Evolutionary conservation across 2,888 invertebrate species (phyloP).

Genomic region (Agriopis leucophaearia): DNA sequence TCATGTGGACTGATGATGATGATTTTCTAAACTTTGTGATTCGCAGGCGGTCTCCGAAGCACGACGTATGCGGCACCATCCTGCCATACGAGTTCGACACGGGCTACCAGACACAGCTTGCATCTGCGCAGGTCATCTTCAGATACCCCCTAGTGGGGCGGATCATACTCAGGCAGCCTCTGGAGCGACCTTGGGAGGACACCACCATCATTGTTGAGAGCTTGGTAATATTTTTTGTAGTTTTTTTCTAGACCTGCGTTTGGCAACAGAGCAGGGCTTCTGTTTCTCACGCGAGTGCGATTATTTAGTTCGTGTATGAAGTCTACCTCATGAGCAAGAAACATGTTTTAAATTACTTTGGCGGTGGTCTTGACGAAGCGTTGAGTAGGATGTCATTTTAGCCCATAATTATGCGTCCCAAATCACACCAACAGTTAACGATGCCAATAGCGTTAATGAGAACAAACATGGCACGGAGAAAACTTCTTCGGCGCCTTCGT

Average conservation of each 20-base stretch:
- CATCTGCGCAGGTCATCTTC: conserved; percentile 93
- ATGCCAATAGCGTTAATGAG: too few species aligned
- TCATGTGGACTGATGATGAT: not conserved
- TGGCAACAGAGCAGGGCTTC: too few species aligned
- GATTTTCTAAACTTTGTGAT: not conserved
- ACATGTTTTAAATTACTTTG: too few species aligned
- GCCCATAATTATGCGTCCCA: too few species aligned
- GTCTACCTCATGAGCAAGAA: too few species aligned
- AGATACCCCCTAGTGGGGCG: conserved; percentile 95
- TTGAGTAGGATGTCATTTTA: too few species aligned
- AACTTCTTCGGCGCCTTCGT: too few species aligned
- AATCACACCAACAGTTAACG: too few species aligned
- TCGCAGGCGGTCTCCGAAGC: conserved; percentile 67
- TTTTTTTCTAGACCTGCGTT: not conserved
- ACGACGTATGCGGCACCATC: conserved; percentile 87
- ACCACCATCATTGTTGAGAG: conserved; percentile 94
- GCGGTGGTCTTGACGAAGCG: too few species aligned
- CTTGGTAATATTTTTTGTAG: conserved; percentile 61
- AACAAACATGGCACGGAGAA: too few species aligned
- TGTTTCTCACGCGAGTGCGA: too few species aligned
- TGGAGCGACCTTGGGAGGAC: conserved; percentile 92
- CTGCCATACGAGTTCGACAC: conserved; percentile 87
- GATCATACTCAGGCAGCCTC: conserved; percentile 93
- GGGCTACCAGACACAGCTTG: conserved; percentile 89
- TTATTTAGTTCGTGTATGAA: too few species aligned